Conservation (phyloP, 2,888 invertebrate genomes). For the Tineola bisselliella region DNA sequence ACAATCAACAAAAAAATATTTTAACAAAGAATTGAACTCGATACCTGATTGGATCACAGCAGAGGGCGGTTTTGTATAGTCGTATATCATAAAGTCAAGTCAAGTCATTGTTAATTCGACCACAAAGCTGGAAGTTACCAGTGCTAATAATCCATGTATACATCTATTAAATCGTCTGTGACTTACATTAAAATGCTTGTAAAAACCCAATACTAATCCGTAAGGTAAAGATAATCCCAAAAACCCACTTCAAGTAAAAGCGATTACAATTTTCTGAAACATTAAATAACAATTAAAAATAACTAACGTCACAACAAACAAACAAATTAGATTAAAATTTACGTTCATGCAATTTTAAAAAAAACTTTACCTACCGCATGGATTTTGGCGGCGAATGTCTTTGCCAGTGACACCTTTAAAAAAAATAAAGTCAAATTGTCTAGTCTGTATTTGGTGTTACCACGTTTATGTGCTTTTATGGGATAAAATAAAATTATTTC, state of each 20-base stretch:
- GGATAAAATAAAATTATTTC: no score
- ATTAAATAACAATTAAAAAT: not conserved
- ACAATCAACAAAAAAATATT: no score
- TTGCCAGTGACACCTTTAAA: slow-evolving; percentile 1
- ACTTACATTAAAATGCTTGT: not conserved
- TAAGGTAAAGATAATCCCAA: not conserved
- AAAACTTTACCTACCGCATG: slow-evolving; percentile 7
- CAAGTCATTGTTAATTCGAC: no score
- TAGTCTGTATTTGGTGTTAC: not conserved
- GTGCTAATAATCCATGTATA: no score
- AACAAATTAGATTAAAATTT: slow-evolving; percentile 1
- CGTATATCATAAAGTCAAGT: no score
- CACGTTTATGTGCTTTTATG: no score
- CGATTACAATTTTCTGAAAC: not conserved
- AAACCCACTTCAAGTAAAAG: not conserved
- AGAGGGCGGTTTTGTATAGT: no score
- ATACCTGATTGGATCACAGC: no score
- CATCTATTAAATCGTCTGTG: no score
- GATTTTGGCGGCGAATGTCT: slow-evolving; percentile 2
- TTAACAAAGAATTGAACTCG: no score
- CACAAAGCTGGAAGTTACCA: no score
- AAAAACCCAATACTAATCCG: not conserved
- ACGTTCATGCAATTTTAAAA: not conserved
- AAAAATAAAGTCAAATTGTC: slow-evolving; percentile 9
- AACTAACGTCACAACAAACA: not conserved